Evolutionary conservation across 2,113 vertebrate species (phyloP).

Genomic region (Miniopterus natalensis): DNA sequence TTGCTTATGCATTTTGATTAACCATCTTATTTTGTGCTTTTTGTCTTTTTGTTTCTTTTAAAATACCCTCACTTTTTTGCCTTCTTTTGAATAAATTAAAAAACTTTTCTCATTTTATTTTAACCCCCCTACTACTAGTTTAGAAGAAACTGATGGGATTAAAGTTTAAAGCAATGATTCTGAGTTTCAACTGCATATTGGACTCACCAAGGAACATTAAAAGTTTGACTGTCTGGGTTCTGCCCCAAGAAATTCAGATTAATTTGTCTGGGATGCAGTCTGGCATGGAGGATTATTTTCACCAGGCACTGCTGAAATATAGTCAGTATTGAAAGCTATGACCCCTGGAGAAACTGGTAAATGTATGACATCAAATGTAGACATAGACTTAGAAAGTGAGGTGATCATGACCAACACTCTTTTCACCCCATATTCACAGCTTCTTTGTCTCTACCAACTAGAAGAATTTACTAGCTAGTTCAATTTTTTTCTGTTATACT

Average conservation of each 20-base stretch:
- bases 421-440: background rate
- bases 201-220: constrained; percentile 1
- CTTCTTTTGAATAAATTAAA: constrained; percentile 16
- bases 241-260: background rate
- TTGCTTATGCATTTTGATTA: background rate
- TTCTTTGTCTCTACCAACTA: background rate
- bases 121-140: background rate
- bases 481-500: background rate
- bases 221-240: background rate
- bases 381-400: background rate
- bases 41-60: background rate
- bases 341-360: background rate
- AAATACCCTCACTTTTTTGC: background rate
- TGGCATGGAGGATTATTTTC: background rate
- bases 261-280: background rate
- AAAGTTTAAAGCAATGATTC: background rate
- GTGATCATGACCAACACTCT: background rate
- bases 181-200: background rate
- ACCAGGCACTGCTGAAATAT: background rate
- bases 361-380: background rate
- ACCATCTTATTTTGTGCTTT: background rate
- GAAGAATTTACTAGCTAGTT: background rate
- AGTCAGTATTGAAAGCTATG: background rate
- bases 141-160: background rate
- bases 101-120: background rate